These are phyloP conservation scores for Sakesphorus luctuosus DNA, from an alignment of 2,113 vertebrate species.

Conservation along the genomic window DNA sequence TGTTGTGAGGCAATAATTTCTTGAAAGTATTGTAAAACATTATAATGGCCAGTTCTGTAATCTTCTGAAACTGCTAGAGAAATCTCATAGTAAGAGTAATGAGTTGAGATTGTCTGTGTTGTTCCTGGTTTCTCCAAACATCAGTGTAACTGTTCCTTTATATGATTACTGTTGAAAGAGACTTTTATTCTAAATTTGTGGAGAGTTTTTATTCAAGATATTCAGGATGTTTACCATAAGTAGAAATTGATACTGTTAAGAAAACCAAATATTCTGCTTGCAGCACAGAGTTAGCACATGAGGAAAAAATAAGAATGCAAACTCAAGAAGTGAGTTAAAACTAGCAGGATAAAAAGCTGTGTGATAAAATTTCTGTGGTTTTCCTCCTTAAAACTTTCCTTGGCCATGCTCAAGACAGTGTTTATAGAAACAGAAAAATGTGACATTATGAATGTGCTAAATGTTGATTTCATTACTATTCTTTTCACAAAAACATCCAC, in stretches of 20 bases:
- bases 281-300: background rate
- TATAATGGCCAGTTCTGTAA: background rate
- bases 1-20: background rate
- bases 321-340: background rate
- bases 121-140: background rate
- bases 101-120: background rate
- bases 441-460: background rate
- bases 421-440: background rate
- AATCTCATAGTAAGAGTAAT: background rate
- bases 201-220: background rate
- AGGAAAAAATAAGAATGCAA: background rate
- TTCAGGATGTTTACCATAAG: background rate
- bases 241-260: background rate
- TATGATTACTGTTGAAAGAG: background rate
- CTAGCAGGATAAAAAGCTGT: background rate
- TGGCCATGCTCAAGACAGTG: rapidly evolving
- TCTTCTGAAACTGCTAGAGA: background rate
- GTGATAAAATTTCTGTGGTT: background rate
- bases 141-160: background rate
- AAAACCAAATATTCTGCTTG: background rate
- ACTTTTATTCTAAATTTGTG: background rate
- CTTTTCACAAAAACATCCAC: background rate
- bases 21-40: background rate
- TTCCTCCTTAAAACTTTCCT: background rate
- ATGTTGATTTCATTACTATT: background rate